Evolutionary conservation across 2,888 invertebrate genomes (phyloP).

Genomic region (Temnothorax ravouxi): DNA sequence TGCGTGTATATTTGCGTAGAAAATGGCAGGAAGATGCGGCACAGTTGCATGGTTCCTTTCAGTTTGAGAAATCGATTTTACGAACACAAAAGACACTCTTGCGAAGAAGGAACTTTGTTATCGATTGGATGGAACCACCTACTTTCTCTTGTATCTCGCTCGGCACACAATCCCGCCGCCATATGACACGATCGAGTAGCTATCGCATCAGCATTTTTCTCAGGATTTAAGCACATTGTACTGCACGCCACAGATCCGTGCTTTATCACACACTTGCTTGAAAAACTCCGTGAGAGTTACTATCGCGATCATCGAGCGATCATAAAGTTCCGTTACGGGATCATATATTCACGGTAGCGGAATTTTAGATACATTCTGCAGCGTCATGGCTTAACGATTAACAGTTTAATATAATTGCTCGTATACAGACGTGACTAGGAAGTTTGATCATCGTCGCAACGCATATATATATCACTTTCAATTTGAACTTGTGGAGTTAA

Average conservation of each 20-base stretch:
- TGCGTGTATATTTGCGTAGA: slow-evolving; percentile 41
- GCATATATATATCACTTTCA: not conserved
- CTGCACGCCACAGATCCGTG: slow-evolving; percentile 13
- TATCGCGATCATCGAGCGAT: not conserved
- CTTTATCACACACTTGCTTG: slow-evolving; percentile 6
- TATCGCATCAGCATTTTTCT: slow-evolving; percentile 35
- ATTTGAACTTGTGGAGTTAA: not conserved
- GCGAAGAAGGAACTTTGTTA: slow-evolving; percentile 47
- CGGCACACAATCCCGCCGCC: slow-evolving; percentile 29
- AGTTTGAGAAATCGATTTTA: slow-evolving; percentile 58
- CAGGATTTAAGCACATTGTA: slow-evolving; percentile 28
- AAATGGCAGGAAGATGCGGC: slow-evolving; percentile 38
- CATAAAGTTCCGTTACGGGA: not conserved
- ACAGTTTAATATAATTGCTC: not conserved
- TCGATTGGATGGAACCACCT: slow-evolving; percentile 45
- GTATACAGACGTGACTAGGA: not conserved
- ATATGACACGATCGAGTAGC: slow-evolving; percentile 26
- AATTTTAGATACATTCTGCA: not conserved
- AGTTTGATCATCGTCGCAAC: not conserved
- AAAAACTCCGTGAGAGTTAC: not conserved
- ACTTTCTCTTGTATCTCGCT: slow-evolving; percentile 29
- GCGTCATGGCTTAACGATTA: not conserved
- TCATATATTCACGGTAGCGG: not conserved
- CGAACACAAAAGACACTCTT: slow-evolving; percentile 62
- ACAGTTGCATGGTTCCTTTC: slow-evolving; percentile 34